phyloP scores from a whole-genome alignment of 2,888 invertebrate species.

The Cecidostiba fungosa region DNA sequence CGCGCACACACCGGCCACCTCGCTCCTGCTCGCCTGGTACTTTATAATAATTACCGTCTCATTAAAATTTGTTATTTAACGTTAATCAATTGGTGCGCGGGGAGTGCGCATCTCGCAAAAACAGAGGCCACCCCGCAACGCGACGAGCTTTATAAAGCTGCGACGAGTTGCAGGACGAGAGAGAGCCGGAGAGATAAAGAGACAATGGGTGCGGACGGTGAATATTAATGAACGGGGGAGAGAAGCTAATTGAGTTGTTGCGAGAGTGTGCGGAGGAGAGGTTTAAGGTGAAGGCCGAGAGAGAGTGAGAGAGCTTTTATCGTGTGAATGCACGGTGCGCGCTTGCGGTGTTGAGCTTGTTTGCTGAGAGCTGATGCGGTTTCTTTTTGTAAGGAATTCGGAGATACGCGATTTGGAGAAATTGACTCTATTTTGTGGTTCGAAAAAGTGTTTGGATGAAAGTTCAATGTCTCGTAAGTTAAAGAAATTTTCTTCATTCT shows the following conservation, averaged over 20 bases:
- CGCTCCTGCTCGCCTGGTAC: conserved; percentile 77
- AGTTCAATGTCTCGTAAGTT: no score
- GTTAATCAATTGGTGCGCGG: conserved; percentile 75
- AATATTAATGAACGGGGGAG: conserved; percentile 1
- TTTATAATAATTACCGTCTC: conserved; percentile 80
- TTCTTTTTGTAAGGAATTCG: neutral
- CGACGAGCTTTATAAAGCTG: conserved; percentile 1
- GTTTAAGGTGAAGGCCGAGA: neutral
- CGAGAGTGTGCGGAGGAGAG: neutral
- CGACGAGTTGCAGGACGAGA: neutral
- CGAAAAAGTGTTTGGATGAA: no score
- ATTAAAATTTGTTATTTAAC: conserved; percentile 80
- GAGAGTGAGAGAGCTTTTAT: neutral
- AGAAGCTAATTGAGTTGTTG: conserved; percentile 16
- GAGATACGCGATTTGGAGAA: neutral
- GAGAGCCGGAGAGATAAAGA: neutral
- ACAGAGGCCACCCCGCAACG: neutral
- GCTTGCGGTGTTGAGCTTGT: neutral
- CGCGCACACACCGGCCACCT: conserved; percentile 43
- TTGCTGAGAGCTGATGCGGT: neutral
- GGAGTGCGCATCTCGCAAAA: conserved; percentile 42
- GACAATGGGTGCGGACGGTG: neutral
- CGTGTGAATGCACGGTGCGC: neutral
- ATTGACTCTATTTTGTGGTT: no score
- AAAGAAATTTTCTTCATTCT: neutral